phyloP scores from a whole-genome alignment of 1,140 invertebrate species.

The Adoxophyes honmai region DNA sequence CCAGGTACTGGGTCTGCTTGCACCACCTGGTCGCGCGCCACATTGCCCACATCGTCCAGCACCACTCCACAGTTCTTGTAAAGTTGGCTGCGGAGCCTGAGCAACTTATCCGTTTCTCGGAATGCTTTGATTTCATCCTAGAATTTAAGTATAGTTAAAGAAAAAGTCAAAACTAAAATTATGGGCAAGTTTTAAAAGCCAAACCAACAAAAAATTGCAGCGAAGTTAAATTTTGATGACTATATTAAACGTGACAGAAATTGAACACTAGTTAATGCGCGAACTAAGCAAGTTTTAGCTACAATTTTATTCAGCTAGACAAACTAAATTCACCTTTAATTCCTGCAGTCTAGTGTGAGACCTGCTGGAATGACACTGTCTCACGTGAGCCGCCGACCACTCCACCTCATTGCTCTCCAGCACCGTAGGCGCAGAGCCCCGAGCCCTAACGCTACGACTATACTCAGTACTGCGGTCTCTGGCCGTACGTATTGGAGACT shows the following conservation, averaged over 20 bases:
- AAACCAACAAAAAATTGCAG: too few species aligned
- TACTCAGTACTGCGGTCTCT: slow-evolving; percentile 17
- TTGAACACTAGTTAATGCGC: too few species aligned
- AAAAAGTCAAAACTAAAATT: too few species aligned
- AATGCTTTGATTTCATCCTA: slow-evolving; percentile 63
- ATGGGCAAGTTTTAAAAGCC: too few species aligned
- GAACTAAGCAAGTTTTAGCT: too few species aligned
- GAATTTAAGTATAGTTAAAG: too few species aligned
- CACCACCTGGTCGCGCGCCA: slow-evolving; percentile 46
- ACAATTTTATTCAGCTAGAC: background rate
- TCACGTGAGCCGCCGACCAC: slow-evolving; percentile 40
- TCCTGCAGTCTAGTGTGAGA: slow-evolving; percentile 56
- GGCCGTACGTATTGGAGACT: slow-evolving; percentile 29
- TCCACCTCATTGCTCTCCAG: slow-evolving; percentile 18
- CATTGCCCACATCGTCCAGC: slow-evolving; percentile 40
- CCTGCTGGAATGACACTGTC: slow-evolving; percentile 50
- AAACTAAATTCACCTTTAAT: slow-evolving; percentile 47
- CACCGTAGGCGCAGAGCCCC: slow-evolving; percentile 41
- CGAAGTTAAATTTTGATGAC: too few species aligned
- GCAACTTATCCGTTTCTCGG: slow-evolving; percentile 40
- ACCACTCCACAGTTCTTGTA: slow-evolving; percentile 55
- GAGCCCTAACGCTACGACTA: slow-evolving; percentile 22
- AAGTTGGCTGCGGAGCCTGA: slow-evolving; percentile 38
- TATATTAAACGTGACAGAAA: too few species aligned
- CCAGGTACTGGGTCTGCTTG: slow-evolving; percentile 36